Conservation (phyloP, 2,797 vertebrate genomes). For the Siniperca obscura region DNA sequence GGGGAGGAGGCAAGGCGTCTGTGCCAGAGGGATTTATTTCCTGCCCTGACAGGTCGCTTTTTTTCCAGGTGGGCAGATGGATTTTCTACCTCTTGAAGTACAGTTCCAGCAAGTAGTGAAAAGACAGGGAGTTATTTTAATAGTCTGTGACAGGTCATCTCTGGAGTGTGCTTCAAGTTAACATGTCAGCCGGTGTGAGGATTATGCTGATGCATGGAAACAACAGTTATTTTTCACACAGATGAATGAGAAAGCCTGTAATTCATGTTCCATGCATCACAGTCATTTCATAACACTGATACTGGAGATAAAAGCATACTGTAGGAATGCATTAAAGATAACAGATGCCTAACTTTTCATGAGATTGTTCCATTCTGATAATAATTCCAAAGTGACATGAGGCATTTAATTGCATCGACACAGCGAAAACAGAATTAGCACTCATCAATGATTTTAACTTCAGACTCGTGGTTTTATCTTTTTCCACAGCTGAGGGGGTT, state of each 20-base stretch:
- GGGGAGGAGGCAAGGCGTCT: constrained; percentile 50
- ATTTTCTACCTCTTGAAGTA: constrained; percentile 72
- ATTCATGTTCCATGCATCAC: constrained; percentile 30
- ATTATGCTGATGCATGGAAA: constrained; percentile 18
- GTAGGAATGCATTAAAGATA: constrained; percentile 25
- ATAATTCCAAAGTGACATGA: constrained; percentile 57
- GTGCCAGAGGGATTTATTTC: constrained; percentile 75
- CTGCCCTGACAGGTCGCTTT: constrained; percentile 70
- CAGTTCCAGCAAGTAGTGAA: constrained; percentile 47
- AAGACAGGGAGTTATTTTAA: constrained; percentile 70
- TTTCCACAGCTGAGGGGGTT: constrained; percentile 61
- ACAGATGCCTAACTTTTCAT: constrained; percentile 26
- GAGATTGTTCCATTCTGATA: constrained; percentile 35
- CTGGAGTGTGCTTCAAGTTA: constrained; percentile 61
- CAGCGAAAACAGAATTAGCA: constrained; percentile 41
- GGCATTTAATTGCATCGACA: constrained; percentile 55
- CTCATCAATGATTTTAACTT: constrained; percentile 58
- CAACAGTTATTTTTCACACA: not conserved
- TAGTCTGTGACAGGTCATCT: constrained; percentile 60
- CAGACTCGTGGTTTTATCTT: constrained; percentile 51
- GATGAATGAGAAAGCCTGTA: constrained; percentile 19
- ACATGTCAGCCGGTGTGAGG: constrained; percentile 50
- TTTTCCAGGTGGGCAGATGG: constrained; percentile 75
- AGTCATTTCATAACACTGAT: constrained; percentile 31
- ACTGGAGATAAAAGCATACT: constrained; percentile 37